Conservation (phyloP, 2,113 vertebrate species). For the Muscicapa adusta region DNA sequence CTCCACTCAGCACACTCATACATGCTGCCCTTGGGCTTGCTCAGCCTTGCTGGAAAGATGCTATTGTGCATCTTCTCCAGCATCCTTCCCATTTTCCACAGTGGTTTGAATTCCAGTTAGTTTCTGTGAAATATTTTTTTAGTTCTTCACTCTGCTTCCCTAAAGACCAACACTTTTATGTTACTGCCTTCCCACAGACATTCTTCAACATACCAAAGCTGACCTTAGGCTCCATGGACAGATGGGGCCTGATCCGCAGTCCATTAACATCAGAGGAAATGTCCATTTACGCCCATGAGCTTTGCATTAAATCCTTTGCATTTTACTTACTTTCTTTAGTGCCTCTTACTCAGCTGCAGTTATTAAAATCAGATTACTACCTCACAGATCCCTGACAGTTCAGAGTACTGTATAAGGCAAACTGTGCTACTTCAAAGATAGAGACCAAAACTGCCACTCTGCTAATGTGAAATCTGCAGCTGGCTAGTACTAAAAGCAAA, state of each 20-base stretch:
- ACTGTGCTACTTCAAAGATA: neutral
- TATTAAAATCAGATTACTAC: slow-evolving; percentile 53
- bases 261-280: slow-evolving; percentile 28
- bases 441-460: neutral
- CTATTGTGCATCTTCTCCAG: neutral
- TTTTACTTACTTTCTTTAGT: slow-evolving; percentile 44
- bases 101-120: neutral
- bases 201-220: slow-evolving; percentile 8
- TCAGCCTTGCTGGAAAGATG: neutral
- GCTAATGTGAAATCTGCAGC: neutral
- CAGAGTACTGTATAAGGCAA: neutral
- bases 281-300: neutral
- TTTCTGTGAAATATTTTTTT: neutral
- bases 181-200: neutral
- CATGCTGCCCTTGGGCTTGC: neutral
- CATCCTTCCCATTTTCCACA: neutral
- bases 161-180: neutral
- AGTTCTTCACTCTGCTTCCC: neutral
- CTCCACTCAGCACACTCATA: neutral
- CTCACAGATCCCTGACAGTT: neutral
- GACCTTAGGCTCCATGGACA: neutral
- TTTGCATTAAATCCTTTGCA: slow-evolving; percentile 28
- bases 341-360: slow-evolving; percentile 8
- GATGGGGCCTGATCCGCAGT: slow-evolving; percentile 7
- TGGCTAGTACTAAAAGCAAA: neutral